A percentile compares a stretch with the other conserved stretches of the same genome.
phyloP scores from a whole-genome alignment of 2,113 vertebrate genomes.

The human (Homo sapiens) region GRCh38 chr5:145403001-145403500 shows the following conservation, averaged over 20 bases:
- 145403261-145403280: no score
- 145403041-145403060: neutral
- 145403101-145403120: neutral
- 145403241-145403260: neutral
- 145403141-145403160: neutral
- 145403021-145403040: neutral
- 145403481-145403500: neutral
- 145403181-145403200: neutral
- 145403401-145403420: no score
- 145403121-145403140: neutral
- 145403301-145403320: no score
- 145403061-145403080: neutral
- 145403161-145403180: neutral
- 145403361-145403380: no score
- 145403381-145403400: no score
- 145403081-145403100: neutral
- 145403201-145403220: neutral
- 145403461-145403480: neutral
- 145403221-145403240: neutral
- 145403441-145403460: neutral
- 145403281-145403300: no score
- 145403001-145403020: neutral
- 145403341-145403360: no score
- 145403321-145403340: no score
- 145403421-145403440: neutral